Evolutionary conservation across 92 coral and sea anemone genomes (phyloP).

Genomic region (Pocillopora grandis): DNA sequence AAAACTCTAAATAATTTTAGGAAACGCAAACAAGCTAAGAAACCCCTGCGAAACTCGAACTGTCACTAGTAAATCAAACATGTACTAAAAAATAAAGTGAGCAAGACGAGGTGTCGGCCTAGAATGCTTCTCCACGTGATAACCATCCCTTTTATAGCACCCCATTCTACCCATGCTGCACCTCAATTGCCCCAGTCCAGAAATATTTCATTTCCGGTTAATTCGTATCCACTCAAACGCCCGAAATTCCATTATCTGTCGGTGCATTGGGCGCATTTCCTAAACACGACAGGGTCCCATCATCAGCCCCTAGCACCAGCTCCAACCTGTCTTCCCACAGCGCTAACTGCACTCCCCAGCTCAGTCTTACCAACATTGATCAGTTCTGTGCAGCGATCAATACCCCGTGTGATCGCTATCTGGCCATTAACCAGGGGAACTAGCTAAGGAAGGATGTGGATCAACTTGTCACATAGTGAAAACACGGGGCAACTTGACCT

Average conservation of each 20-base stretch:
- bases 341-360: slow-evolving; percentile 65
- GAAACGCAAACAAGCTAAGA: no score
- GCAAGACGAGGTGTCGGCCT: no score
- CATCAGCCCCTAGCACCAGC: slow-evolving; percentile 77
- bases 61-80: no score
- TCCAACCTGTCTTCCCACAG: slow-evolving; percentile 74
- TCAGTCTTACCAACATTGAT: slow-evolving; percentile 60
- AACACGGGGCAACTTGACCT: no score
- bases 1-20: no score
- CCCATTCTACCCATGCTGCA: no score
- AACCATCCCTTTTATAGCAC: no score
- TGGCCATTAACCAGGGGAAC: slow-evolving; percentile 71
- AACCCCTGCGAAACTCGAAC: no score
- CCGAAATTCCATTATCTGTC: neutral
- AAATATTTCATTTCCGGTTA: neutral
- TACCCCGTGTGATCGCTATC: slow-evolving; percentile 78
- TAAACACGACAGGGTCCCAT: slow-evolving; percentile 71
- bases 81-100: no score
- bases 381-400: slow-evolving; percentile 74
- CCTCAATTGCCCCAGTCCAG: no score
- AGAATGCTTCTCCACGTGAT: no score
- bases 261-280: slow-evolving; percentile 44
- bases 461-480: neutral
- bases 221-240: no score
- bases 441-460: slow-evolving; percentile 40